Evolutionary conservation across 92 coral and sea anemone genomes (phyloP).

Genomic region (Epizoanthus ramosus): DNA sequence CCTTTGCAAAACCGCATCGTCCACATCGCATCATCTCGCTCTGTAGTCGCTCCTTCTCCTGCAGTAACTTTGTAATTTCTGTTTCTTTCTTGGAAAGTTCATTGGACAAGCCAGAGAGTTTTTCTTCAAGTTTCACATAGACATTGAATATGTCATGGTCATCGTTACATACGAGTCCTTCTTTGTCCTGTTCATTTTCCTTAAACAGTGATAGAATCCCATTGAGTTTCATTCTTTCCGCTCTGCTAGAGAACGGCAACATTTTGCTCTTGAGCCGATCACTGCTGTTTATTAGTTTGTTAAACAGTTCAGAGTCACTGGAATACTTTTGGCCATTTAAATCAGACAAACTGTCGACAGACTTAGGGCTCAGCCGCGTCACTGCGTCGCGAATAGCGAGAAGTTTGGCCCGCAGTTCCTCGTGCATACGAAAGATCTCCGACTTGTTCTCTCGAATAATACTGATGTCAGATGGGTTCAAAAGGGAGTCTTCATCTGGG

Average conservation of each 20-base stretch:
- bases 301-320: conserved; percentile 37
- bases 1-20: conserved; percentile 63
- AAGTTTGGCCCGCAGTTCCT: conserved; percentile 77
- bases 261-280: conserved; percentile 38
- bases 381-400: conserved; percentile 70
- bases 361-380: conserved; percentile 37
- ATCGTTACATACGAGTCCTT: conserved; percentile 46
- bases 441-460: conserved; percentile 80
- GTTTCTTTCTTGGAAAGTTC: conserved; percentile 78
- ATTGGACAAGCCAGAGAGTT: conserved; percentile 74
- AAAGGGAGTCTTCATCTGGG: conserved; percentile 79
- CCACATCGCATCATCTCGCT: conserved; percentile 71
- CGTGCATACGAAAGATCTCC: conserved; percentile 80
- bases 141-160: conserved; percentile 54
- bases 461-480: conserved; percentile 87
- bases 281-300: conserved; percentile 34
- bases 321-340: conserved; percentile 22
- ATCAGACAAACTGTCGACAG: conserved; percentile 38
- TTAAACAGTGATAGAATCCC: conserved; percentile 51
- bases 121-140: conserved; percentile 69
- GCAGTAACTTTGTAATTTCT: conserved; percentile 61
- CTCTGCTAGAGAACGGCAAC: conserved; percentile 34
- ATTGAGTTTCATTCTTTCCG: conserved; percentile 39
- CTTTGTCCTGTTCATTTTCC: conserved; percentile 48
- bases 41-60: conserved; percentile 69